Evolutionary conservation across 1,140 invertebrate genomes (phyloP).

Genomic region (Vanessa atalanta): DNA sequence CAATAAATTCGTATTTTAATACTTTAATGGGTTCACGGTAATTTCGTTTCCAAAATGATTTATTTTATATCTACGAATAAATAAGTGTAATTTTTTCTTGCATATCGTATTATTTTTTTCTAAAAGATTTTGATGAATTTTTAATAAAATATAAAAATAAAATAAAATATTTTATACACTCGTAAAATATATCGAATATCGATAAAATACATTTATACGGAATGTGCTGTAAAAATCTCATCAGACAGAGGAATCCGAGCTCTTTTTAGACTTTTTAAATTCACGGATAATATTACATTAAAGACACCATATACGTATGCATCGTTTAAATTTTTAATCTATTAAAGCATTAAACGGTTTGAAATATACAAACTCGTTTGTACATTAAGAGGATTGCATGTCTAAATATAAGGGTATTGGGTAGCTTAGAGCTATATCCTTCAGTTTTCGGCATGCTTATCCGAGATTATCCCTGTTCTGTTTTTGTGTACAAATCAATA

Average conservation of each 20-base stretch:
- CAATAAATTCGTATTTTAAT: too few relatives aligned
- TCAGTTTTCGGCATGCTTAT: constrained; percentile 16
- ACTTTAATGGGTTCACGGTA: too few relatives aligned
- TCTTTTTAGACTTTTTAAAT: not conserved
- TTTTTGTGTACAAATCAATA: constrained; percentile 15
- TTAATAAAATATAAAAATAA: too few relatives aligned
- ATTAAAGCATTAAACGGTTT: constrained; percentile 5
- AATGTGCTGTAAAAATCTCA: constrained; percentile 1
- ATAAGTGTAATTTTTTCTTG: too few relatives aligned
- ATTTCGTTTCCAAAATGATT: too few relatives aligned
- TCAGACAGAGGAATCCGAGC: not conserved
- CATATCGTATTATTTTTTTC: too few relatives aligned
- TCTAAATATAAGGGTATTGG: constrained; percentile 18
- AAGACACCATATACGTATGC: not conserved
- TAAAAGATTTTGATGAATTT: not conserved
- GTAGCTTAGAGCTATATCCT: constrained; percentile 15
- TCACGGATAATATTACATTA: not conserved
- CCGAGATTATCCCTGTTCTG: constrained; percentile 8
- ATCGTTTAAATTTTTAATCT: constrained; percentile 6
- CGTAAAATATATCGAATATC: not conserved
- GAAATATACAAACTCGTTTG: constrained; percentile 13
- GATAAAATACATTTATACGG: not conserved
- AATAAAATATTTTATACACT: not conserved
- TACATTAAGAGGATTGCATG: constrained; percentile 16
- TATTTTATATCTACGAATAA: too few relatives aligned